Evolutionary conservation across 1,140 invertebrate genomes (phyloP), one percentile per base, ranked within the genome.

Genomic region (Fopius arisanus): DNA sequence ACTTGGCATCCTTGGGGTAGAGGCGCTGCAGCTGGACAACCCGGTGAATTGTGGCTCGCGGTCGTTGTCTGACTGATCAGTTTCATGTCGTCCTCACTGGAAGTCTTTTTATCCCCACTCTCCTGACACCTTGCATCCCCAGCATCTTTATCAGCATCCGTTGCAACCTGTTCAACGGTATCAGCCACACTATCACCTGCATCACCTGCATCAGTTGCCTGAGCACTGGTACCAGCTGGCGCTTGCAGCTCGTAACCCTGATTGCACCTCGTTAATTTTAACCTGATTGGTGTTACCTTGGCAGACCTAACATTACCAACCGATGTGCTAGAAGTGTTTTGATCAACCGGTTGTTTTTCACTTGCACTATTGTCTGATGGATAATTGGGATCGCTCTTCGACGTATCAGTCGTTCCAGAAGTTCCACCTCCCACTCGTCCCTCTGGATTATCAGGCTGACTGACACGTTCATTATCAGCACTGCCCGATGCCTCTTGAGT

Each of bases 1-100:
- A 94, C 93, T 90, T 94, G 93, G 89, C 93, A 94, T 89, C 93
- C 93, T 90, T 94, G 93, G 83, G 91, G 93, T 79, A 92, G 89
- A 81, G 92, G 88, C 77, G 92, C 87, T 77, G 92, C 43, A 48
- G 43, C 85, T 77, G 87, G 84, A 80, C 86, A 87, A 62, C 81
- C 78, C 59, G 84, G 73, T 62, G 85, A 82, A 70, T 19, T 81
- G 69, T 84, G 82, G 54, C 48, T 67, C 28, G 71, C 63, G 41
- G 81, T 74, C 19, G 79, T 80, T 63, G 81, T 73, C 68, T 79
- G 77, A 75, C 79, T 76, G 33, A 82, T 76, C 26, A 81, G 59
- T 67, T 68, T 69, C 31, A 74, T 37, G 29, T 75, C 70, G 41
- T 77, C 73, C 16, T 73, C 72, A 59, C 69, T 75, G 74, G 82